Base-by-base conservation (phyloP, 2,888 invertebrate genomes). In the Boloria selene region DNA sequence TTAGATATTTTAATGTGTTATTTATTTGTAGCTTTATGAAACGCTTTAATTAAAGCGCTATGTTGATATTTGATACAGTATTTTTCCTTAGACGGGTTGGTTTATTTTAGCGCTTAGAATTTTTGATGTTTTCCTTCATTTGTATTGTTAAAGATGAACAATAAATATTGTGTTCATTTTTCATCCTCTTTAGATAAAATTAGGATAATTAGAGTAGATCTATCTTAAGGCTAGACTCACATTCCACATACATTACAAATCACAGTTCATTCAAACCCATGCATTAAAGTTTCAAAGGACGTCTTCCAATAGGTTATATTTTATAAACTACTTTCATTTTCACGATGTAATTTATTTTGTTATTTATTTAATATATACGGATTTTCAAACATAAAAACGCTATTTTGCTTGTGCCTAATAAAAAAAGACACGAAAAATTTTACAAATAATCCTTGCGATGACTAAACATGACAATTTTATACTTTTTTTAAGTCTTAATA, bases 1-100 rank as follows among this genome's bases (percentile, higher is more conserved):
- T 87, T 85, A 83, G 86, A 92, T 91, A 92, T 91, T 90, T 89
- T 92, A 92, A 89, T 83, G 84, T 87, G 92, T 92, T 92, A 91
- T 92, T 92, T 90, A 92, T 91, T 91, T 88, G 84, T 92, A 91
- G 92, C 90, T 90, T 89, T 88, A 90, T 85, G 77, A 79, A 78
- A 83, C 80, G 90, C 90, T 90, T 90, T 86, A 86, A 88, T 76
- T 85, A 82, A 83, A 85, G 78, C 78, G 81, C 79, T 81, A 79
- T 74, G 82, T 82, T 85, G 78, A 82, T 74, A 71, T 73, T 74
- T 71, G 73, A 77, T 73, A 78, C 88, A 86, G 85, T 87, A 88
- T 87, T 88, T 82, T 76, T 79, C 78, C 78, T 76, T 79, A 83
- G 82, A 86, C 86, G 86, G 88, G 87, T 88, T 83, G 75, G 79